Conservation (phyloP, 2,797 vertebrate species). For the Pseudochirops corinnae region DNA sequence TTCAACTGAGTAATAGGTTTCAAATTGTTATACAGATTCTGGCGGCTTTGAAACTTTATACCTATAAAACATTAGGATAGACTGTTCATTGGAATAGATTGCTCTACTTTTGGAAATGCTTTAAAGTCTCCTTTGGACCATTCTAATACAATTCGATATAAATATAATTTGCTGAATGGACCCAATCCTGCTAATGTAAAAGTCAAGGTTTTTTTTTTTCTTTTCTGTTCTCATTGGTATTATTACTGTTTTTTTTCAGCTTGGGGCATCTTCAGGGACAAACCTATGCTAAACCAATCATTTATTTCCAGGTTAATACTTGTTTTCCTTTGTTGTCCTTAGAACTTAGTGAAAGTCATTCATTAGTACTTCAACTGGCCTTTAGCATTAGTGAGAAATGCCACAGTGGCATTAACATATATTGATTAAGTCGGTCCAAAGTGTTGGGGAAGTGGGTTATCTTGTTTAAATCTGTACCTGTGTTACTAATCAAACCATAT, state of each 20-base stretch:
- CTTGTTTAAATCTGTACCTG: not conserved
- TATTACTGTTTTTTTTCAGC: conserved; percentile 50
- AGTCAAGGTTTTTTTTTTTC: not conserved
- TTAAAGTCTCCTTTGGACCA: not conserved
- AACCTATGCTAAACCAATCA: conserved; percentile 37
- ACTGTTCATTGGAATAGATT: conserved; percentile 32
- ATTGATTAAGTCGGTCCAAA: not conserved
- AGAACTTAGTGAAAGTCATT: not conserved
- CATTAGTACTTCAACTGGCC: conserved; percentile 11
- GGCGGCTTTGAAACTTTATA: conserved; percentile 61
- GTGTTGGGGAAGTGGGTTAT: conserved; percentile 19
- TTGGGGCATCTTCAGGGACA: conserved; percentile 17
- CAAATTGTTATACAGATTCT: conserved; percentile 23
- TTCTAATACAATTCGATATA: conserved; percentile 59
- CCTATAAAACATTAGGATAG: conserved; percentile 29
- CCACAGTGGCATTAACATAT: not conserved
- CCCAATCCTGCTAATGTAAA: not conserved
- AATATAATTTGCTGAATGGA: conserved; percentile 42
- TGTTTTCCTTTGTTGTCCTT: conserved; percentile 28
- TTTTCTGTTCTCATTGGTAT: conserved; percentile 36
- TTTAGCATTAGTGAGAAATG: conserved; percentile 7
- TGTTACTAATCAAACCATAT: conserved; percentile 21
- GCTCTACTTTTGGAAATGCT: conserved; percentile 58
- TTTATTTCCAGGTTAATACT: not conserved
- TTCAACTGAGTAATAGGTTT: conserved; percentile 42